Base-by-base conservation (phyloP, 2,797 vertebrate genomes). In the Danio tinwini region DNA sequence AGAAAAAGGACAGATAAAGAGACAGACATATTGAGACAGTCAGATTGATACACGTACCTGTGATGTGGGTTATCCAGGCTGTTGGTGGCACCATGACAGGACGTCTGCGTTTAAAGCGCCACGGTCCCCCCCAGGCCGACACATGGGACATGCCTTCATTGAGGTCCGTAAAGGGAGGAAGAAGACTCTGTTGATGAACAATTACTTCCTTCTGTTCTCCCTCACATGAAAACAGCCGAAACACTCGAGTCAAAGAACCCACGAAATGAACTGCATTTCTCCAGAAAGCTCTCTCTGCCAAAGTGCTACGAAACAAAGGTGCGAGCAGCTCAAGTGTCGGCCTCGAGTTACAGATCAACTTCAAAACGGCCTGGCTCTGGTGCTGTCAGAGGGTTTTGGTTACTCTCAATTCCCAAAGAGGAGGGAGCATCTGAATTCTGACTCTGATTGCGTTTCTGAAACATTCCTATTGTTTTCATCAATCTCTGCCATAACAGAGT, bases 101-200 rank as follows among this genome's bases (percentile, higher is more conserved):
- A 75, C 72, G 83, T 50, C 85, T 86, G 59, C 82, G 84, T 78
- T 85, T 85, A 39, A 80, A 65, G 49, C 81, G 80, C 81, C 86
- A 84, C 69, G 86, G 84, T 81, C 73, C 83, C 64, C 84, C 81
- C 88, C 86, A 88, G 69, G 81, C 69, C 10, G 86, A 78, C 75
- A 74, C 82, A 82, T 76, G 84, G 84, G 87, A 84, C 88, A 88
- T 89, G 78, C 84, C 87, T 87, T 88, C 86, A 86, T 85, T 72
- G 85, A 84, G 78, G 77, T 84, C 47, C 62, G 61, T 61, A 17
- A 72, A 55, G 40, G 63, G 69, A 84, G 5, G 16, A 58, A 76
- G 10, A 75, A 17, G 39, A 76, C 56, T 39, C 5, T 49, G 58
- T 29, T 21, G 56, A 74, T 40, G 53, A 85, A 74, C 45, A 65